A percentile compares a stretch with the other conserved stretches of the same genome.
These are phyloP conservation scores for Cyprinodon brontotheroides DNA, from an alignment of 2,113 vertebrate genomes.

Conservation along the genomic window DNA sequence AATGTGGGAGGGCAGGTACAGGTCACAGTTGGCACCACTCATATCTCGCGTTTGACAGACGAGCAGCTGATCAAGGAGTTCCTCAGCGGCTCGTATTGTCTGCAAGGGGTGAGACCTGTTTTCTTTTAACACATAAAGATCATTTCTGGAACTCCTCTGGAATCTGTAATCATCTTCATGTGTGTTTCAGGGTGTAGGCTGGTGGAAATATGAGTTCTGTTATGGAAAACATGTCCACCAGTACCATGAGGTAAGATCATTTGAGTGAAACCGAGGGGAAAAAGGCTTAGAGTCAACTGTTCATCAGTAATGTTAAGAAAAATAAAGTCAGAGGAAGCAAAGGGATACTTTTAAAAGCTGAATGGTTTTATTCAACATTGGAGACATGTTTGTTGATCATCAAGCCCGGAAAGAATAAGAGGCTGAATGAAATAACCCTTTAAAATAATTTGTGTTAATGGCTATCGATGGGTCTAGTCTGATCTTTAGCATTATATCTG, in stretches of 20 bases:
- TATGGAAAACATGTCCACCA: constrained; percentile 97
- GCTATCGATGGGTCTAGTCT: too few species aligned
- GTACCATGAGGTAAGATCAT: constrained; percentile 90
- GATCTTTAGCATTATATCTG: too few species aligned
- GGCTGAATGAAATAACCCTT: neutral
- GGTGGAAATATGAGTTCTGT: constrained; percentile 99
- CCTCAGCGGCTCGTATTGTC: constrained; percentile 96
- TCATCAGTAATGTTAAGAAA: neutral
- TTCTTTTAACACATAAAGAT: too few species aligned
- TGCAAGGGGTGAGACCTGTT: constrained; percentile 90
- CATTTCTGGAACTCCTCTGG: neutral
- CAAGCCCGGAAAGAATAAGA: neutral
- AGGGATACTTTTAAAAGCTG: neutral
- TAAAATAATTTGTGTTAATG: too few species aligned
- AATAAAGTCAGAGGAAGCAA: neutral
- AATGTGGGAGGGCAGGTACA: constrained; percentile 88
- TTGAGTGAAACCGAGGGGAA: neutral
- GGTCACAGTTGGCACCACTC: constrained; percentile 92
- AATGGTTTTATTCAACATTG: neutral
- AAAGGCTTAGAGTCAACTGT: neutral
- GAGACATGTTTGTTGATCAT: neutral
- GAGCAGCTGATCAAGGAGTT: constrained; percentile 98
- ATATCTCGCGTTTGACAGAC: constrained; percentile 96
- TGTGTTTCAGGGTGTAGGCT: constrained; percentile 90
- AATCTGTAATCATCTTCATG: neutral